Evolutionary conservation across 1,140 invertebrate species (phyloP).

Genomic region (Halyomorpha halys): DNA sequence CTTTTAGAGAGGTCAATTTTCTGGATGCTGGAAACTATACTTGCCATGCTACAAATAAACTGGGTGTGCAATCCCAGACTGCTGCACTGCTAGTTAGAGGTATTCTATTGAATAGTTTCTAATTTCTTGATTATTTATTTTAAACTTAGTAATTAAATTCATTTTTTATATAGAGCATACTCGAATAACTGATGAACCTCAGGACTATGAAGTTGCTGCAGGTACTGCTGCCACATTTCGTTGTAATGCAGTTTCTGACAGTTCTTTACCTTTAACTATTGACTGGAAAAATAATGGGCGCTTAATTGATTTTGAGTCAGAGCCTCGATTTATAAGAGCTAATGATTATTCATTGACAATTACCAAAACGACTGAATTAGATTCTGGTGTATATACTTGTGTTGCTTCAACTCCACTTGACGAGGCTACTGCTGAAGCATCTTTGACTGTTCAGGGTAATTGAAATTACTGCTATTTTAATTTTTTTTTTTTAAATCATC

Average conservation of each 20-base stretch:
- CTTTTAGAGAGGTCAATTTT: constrained; percentile 57
- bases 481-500: not conserved
- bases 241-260: constrained; percentile 82
- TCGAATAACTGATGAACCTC: constrained; percentile 70
- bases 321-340: constrained; percentile 69
- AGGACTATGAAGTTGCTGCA: constrained; percentile 83
- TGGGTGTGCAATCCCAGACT: constrained; percentile 64
- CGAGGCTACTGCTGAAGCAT: constrained; percentile 68
- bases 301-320: constrained; percentile 74
- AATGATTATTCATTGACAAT: constrained; percentile 90
- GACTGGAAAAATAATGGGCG: constrained; percentile 79
- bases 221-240: constrained; percentile 83
- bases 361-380: constrained; percentile 83
- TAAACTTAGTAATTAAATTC: constrained; percentile 19
- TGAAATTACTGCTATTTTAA: constrained; percentile 13
- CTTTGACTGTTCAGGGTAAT: constrained; percentile 78
- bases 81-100: constrained; percentile 73
- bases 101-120: constrained; percentile 32
- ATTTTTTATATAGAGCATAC: constrained; percentile 53
- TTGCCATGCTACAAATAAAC: constrained; percentile 88
- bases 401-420: constrained; percentile 86
- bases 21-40: constrained; percentile 79
- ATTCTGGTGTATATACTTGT: constrained; percentile 93
- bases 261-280: constrained; percentile 65
- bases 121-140: constrained; percentile 1